Conservation (phyloP, 53 echinoderm and acorn worm genomes). For the Glandiceps talaboti region DNA sequence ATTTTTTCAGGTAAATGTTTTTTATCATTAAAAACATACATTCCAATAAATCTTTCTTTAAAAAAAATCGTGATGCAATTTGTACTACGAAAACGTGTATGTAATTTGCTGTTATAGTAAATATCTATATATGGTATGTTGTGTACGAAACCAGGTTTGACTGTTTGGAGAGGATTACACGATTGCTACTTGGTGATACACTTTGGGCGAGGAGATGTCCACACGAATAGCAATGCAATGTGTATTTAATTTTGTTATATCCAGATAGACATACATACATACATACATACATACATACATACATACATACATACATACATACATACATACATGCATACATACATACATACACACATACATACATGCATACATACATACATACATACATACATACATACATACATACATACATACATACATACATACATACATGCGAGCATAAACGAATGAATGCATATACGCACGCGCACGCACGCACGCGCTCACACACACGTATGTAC, state of each 20-base stretch:
- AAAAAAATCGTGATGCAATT: too few species aligned
- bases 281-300: not conserved
- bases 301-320: not conserved
- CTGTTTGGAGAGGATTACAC: too few species aligned
- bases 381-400: not conserved
- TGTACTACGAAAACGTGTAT: too few species aligned
- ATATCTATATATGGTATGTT: too few species aligned
- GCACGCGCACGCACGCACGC: not conserved
- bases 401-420: not conserved
- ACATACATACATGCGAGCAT: not conserved
- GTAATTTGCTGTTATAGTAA: too few species aligned
- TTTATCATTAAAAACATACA: too few species aligned
- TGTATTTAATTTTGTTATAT: not conserved
- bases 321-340: not conserved
- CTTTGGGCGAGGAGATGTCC: not conserved
- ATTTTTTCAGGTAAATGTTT: too few species aligned
- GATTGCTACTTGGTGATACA: not conserved
- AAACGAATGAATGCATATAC: not conserved
- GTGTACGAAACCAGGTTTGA: too few species aligned
- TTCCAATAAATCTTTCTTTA: too few species aligned
- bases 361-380: not conserved
- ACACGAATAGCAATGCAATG: not conserved
- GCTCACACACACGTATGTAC: not conserved
- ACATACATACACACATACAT: not conserved
- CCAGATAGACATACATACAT: not conserved